Evolutionary conservation across 2,797 vertebrate species (phyloP).

Genomic region (Hippoglossus hippoglossus): DNA sequence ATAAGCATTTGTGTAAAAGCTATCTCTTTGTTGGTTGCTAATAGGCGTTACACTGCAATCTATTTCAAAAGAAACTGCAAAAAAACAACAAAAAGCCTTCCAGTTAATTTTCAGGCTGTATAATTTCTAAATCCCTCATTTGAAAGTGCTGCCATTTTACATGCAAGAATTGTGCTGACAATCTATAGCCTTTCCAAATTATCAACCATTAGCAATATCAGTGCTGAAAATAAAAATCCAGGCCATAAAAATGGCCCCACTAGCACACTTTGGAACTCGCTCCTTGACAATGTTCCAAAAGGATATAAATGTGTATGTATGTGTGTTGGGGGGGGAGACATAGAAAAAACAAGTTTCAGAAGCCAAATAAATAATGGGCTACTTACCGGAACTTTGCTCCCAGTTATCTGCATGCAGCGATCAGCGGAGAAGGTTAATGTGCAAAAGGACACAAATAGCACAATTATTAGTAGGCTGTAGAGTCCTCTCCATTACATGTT

Average conservation of each 20-base stretch:
- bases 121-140: conserved; percentile 77
- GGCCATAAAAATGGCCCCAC: conserved; percentile 68
- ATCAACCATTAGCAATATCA: conserved; percentile 75
- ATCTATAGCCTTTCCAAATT: conserved; percentile 75
- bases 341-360: conserved; percentile 67
- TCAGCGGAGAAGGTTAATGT: conserved; percentile 94
- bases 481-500: conserved; percentile 78
- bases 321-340: conserved; percentile 43
- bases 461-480: conserved; percentile 91
- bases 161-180: conserved; percentile 64
- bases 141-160: conserved; percentile 72
- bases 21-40: conserved; percentile 74
- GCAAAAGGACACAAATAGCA: conserved; percentile 94
- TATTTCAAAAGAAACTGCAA: conserved; percentile 64
- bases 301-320: conserved; percentile 7
- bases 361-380: conserved; percentile 83
- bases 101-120: conserved; percentile 65
- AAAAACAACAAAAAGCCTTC: conserved; percentile 66
- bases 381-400: conserved; percentile 99
- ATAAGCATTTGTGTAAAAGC: conserved; percentile 74
- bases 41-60: conserved; percentile 71
- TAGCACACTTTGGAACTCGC: conserved; percentile 52
- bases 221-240: conserved; percentile 63
- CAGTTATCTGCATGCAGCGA: conserved; percentile 99
- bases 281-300: conserved; percentile 49